Base-by-base conservation (phyloP, 1,140 invertebrate species). In the Ceratina japonica region DNA sequence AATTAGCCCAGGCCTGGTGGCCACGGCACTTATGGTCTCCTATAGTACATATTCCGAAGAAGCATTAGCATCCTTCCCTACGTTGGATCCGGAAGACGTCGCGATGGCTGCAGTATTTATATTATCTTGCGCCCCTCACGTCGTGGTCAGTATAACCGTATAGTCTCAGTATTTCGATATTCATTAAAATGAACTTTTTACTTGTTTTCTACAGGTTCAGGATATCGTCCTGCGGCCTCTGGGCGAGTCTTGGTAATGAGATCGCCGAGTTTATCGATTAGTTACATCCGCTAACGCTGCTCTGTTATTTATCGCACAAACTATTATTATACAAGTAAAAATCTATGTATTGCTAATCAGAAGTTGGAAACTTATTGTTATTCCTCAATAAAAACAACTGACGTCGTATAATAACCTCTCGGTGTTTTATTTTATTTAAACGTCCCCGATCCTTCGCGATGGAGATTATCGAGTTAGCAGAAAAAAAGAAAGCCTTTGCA, bases 71-170 rank as follows among this genome's bases (percentile, higher is more conserved):
- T 82, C 88, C n/a, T 86, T 92, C 69, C 93, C 93, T 20, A 90
- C 90, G 72, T 86, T 94, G 58, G 86, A 92, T 65, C 82, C 92
- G 2, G 85, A 90, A 15, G 94, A 94, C 82, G 89, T 94, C 65
- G 93, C 93, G 4, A 87, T 92, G 73, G 92, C 94, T n/a, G 91
- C 93, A 0, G 51, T 92, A 3, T 94, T 93, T 79, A 91, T 91
- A 0, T 71, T 94, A 37, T 88, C 92, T 18, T 93, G 92, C 58
- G 93, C 93, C 16, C 86, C 93, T 62, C 90, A 93, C 44, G 93
- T 94, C 20, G 91, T 93, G 13, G 58, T 59, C 2, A 64, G 58
- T 15, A 18, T 31, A 20, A 31, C n/a, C 27, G 1, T n/a, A 0
- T 79, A 64, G n/a, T 66, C 2, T 12, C 2, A 8, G 8, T 44